Conservation (phyloP, 2,113 vertebrate genomes). For the Sphaerodactylus townsendi region DNA sequence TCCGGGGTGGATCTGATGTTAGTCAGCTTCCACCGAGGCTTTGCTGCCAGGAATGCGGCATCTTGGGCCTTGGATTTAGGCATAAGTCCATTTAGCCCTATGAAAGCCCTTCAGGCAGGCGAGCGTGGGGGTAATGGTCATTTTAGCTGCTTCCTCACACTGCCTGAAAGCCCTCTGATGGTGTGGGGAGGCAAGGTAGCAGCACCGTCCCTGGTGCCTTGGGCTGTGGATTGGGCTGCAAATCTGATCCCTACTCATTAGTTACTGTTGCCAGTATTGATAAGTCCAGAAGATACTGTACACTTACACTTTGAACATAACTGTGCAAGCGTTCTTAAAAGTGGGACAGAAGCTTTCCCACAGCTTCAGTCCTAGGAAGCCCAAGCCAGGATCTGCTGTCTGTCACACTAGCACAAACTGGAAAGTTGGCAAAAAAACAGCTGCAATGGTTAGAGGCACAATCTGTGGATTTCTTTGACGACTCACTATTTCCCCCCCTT, state of each 20-base stretch:
- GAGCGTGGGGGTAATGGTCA: too few relatives aligned
- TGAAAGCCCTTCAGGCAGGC: too few relatives aligned
- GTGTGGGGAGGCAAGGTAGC: too few relatives aligned
- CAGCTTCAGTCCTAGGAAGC: not conserved
- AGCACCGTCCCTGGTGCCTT: too few relatives aligned
- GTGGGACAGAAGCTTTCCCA: not conserved
- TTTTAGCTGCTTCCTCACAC: too few relatives aligned
- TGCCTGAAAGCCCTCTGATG: too few relatives aligned
- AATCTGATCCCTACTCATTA: not conserved
- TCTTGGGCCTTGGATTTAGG: too few relatives aligned
- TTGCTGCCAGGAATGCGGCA: too few relatives aligned
- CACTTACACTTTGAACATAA: not conserved
- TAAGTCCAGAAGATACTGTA: not conserved
- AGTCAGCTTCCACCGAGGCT: too few relatives aligned
- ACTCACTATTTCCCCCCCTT: conserved; percentile 16
- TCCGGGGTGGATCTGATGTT: too few relatives aligned
- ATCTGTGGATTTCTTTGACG: not conserved
- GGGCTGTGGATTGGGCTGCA: too few relatives aligned
- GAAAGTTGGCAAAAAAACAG: not conserved
- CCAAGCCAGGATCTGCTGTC: not conserved
- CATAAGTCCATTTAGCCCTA: too few relatives aligned
- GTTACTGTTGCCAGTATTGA: not conserved
- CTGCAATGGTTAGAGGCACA: not conserved
- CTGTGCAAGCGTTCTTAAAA: not conserved
- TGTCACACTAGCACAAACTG: not conserved